phyloP scores from a whole-genome alignment of 2,888 invertebrate species.

The Orthosia incerta region DNA sequence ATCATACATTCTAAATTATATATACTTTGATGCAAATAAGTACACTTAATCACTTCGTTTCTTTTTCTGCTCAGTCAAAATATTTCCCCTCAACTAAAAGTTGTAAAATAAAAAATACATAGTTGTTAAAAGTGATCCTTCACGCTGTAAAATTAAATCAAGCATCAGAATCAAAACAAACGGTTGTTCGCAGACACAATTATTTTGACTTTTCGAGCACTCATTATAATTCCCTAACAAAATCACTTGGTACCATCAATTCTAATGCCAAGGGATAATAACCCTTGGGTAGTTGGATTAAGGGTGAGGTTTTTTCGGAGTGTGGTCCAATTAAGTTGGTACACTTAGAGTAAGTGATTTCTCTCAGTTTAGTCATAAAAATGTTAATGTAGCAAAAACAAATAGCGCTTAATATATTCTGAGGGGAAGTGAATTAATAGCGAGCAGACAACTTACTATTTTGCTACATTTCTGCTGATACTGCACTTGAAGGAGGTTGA shows the following conservation, averaged over 20 bases:
- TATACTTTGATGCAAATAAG: no score
- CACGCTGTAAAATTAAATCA: slow-evolving; percentile 50
- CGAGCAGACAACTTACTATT: slow-evolving; percentile 60
- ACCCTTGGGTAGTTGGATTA: slow-evolving; percentile 46
- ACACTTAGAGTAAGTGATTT: slow-evolving; percentile 85
- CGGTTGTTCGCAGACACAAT: slow-evolving; percentile 60
- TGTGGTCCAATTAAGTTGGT: slow-evolving; percentile 67
- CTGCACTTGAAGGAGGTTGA: slow-evolving; percentile 74
- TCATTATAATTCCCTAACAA: slow-evolving; percentile 60
- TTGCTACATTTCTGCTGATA: slow-evolving; percentile 73
- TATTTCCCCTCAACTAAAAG: neutral
- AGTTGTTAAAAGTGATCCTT: slow-evolving; percentile 30
- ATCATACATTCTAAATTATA: neutral
- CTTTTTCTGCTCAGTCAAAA: neutral
- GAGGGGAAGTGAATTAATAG: slow-evolving; percentile 85
- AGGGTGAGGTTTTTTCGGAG: slow-evolving; percentile 19
- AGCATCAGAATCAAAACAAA: slow-evolving; percentile 62
- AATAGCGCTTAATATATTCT: slow-evolving; percentile 89
- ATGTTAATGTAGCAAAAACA: slow-evolving; percentile 90
- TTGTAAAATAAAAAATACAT: slow-evolving; percentile 20
- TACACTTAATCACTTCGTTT: no score
- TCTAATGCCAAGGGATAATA: slow-evolving; percentile 24
- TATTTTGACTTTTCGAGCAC: slow-evolving; percentile 63
- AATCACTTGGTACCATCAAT: neutral
- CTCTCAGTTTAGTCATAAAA: slow-evolving; percentile 90